Conservation (phyloP, 2,888 invertebrate genomes). For the Pogonocherus hispidulus region DNA sequence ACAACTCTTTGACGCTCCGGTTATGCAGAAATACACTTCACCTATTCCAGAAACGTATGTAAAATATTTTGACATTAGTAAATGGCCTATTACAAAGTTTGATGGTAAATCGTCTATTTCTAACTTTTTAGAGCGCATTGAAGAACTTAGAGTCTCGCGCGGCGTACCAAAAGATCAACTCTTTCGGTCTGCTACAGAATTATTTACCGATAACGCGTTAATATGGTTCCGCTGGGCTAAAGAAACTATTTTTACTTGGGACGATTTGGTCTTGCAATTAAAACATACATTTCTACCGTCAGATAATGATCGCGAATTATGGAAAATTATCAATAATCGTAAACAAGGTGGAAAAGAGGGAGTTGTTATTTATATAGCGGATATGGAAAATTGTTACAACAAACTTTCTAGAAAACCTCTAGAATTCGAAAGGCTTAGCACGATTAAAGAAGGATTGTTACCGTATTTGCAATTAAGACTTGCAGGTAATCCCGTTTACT, state of each 20-base stretch:
- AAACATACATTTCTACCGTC: background rate
- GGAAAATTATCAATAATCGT: constrained; percentile 1
- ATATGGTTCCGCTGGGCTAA: background rate
- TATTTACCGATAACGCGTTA: background rate
- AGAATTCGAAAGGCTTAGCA: background rate
- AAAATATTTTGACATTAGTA: background rate
- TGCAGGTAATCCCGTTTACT: background rate
- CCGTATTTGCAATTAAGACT: constrained; percentile 2
- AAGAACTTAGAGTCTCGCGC: background rate
- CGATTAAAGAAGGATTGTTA: background rate
- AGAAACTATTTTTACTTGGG: background rate
- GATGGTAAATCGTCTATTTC: background rate
- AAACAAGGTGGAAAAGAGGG: background rate
- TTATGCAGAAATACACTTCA: background rate
- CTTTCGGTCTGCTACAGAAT: background rate
- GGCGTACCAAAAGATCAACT: background rate
- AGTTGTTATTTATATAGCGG: background rate
- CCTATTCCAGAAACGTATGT: background rate
- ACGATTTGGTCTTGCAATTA: background rate
- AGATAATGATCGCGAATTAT: background rate
- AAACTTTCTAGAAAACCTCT: background rate
- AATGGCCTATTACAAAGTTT: background rate
- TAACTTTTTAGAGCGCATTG: background rate
- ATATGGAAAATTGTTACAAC: background rate
- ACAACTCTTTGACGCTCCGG: background rate